A percentile compares a stretch with the other conserved stretches of the same genome.
Conservation (phyloP, 2,888 invertebrate species). For the Cosmopolites sordidus region DNA sequence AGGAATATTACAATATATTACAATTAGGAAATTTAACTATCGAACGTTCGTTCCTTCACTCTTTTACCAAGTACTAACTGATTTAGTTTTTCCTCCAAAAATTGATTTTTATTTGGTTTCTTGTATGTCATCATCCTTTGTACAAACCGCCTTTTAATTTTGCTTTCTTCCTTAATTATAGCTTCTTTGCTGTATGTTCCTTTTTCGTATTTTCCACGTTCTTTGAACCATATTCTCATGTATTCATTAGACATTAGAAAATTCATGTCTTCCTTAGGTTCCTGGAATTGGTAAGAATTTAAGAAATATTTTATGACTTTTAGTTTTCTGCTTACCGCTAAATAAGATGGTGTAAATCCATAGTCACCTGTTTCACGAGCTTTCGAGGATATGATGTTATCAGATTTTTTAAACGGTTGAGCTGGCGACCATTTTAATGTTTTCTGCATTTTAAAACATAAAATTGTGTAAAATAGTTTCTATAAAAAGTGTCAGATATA, state of each 20-base stretch:
- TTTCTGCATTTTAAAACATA: slow-evolving; percentile 26
- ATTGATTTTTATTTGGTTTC: slow-evolving; percentile 29
- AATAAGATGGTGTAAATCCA: slow-evolving; percentile 53
- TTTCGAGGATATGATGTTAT: slow-evolving; percentile 57
- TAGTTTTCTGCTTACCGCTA: slow-evolving; percentile 48
- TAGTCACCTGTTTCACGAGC: slow-evolving; percentile 35
- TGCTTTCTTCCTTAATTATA: slow-evolving; percentile 51
- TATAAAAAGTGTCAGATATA: neutral
- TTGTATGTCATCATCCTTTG: slow-evolving; percentile 37
- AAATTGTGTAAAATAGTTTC: no score
- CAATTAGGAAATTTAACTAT: no score
- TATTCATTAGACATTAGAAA: slow-evolving; percentile 56
- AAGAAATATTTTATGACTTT: no score
- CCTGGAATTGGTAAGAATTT: slow-evolving; percentile 29
- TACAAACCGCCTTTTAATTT: slow-evolving; percentile 40
- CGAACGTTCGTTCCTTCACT: no score
- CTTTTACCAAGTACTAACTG: slow-evolving; percentile 2
- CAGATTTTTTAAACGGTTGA: slow-evolving; percentile 48
- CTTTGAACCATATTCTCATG: slow-evolving; percentile 56
- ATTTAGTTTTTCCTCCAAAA: slow-evolving; percentile 22
- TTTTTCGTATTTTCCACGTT: slow-evolving; percentile 54
- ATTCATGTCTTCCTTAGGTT: slow-evolving; percentile 42
- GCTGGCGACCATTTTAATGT: slow-evolving; percentile 53
- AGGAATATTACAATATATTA: no score
- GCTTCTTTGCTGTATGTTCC: slow-evolving; percentile 53